These are phyloP conservation scores for Heliangelus exortis DNA, from an alignment of 2,797 vertebrate species.

Conservation along the genomic window DNA sequence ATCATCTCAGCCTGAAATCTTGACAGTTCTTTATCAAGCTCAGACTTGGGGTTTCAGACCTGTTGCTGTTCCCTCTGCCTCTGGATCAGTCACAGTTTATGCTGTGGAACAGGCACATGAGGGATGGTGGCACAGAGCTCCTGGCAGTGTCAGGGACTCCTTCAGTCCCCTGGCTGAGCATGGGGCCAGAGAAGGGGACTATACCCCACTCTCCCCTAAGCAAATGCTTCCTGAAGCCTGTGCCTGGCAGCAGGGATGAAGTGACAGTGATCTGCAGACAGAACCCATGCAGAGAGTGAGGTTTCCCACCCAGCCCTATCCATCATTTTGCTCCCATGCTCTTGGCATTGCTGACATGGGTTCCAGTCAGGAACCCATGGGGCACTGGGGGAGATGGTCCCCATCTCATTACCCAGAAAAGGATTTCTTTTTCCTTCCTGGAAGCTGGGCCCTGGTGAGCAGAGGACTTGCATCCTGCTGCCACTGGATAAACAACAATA, in stretches of 20 bases:
- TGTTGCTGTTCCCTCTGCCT: background rate
- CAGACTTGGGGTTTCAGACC: background rate
- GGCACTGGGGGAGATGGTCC: background rate
- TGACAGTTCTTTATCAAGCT: conserved; percentile 22
- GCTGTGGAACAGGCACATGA: background rate
- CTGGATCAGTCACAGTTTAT: conserved; percentile 4
- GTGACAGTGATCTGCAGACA: conserved; percentile 7
- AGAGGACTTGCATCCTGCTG: background rate
- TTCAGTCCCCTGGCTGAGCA: background rate
- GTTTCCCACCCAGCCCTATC: conserved; percentile 15
- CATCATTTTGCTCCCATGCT: background rate
- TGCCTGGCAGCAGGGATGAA: background rate
- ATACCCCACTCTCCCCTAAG: background rate
- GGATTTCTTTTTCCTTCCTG: background rate
- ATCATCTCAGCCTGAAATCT: conserved; percentile 44
- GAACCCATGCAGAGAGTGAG: background rate
- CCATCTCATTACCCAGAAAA: background rate
- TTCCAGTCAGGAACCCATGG: background rate
- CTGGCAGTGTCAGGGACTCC: background rate
- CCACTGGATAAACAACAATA: background rate
- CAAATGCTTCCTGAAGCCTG: background rate
- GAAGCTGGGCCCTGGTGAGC: background rate
- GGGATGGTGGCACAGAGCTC: accelerated
- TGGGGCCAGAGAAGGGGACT: background rate
- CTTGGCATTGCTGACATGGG: background rate